These are phyloP conservation scores for Diploscapter pachys DNA, from an alignment of 1,140 invertebrate genomes.

Conservation along the genomic window DNA sequence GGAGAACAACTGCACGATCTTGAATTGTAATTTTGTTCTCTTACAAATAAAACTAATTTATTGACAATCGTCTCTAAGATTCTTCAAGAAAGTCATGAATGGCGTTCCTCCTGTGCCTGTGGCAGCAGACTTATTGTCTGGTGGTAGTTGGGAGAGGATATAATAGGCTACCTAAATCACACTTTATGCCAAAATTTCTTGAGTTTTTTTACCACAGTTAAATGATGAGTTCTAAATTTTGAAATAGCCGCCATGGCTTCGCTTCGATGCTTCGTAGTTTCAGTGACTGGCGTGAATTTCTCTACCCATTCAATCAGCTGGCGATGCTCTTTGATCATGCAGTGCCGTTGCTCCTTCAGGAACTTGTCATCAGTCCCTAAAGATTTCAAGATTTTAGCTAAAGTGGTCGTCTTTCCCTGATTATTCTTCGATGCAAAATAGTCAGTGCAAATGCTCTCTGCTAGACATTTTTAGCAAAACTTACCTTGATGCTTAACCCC, in stretches of 20 bases:
- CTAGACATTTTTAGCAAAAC: not conserved
- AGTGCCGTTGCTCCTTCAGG: not conserved
- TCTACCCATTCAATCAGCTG: slow-evolving; percentile 2
- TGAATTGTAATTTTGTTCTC: slow-evolving; percentile 3
- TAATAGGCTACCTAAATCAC: slow-evolving; percentile 8
- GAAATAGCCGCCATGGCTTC: slow-evolving; percentile 1
- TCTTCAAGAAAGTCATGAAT: slow-evolving; percentile 16
- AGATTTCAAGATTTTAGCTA: not conserved
- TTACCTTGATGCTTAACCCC: slow-evolving; percentile 12
- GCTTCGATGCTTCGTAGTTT: not conserved
- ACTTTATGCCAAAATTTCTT: not conserved
- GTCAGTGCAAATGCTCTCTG: not conserved
- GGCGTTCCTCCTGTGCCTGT: slow-evolving; percentile 14
- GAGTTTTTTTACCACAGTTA: slow-evolving; percentile 3
- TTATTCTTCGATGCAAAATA: not conserved
- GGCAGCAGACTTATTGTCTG: not conserved
- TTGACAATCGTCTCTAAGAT: slow-evolving; percentile 13
- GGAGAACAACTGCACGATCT: not conserved
- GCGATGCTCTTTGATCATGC: slow-evolving; percentile 12
- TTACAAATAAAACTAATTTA: not conserved
- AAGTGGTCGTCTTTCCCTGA: not conserved
- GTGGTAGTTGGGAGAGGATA: slow-evolving; percentile 7
- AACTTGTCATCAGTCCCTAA: slow-evolving; percentile 5
- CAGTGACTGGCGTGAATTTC: slow-evolving; percentile 1
- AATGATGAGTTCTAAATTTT: slow-evolving; percentile 5